Conservation (phyloP, 1,140 invertebrate genomes). For the Acromyrmex echinatior region DNA sequence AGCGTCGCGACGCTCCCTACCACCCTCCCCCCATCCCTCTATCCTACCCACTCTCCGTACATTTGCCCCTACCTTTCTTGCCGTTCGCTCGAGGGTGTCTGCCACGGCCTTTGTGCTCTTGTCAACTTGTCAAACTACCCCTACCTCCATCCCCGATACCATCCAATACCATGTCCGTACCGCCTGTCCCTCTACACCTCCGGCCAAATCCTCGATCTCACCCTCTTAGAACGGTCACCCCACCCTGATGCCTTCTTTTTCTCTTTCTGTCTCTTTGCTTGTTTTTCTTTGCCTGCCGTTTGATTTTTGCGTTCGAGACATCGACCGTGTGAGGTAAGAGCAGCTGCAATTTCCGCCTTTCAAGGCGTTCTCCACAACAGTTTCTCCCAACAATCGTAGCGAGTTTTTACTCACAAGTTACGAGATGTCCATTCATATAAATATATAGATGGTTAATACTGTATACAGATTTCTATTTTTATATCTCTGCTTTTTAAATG, state of each 20-base stretch:
- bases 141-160: conserved; percentile 75
- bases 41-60: conserved; percentile 40
- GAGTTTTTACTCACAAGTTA: background rate
- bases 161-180: conserved; percentile 83
- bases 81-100: conserved; percentile 68
- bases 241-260: conserved; percentile 64
- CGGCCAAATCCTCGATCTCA: conserved; percentile 68
- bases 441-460: background rate
- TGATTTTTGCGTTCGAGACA: conserved; percentile 58
- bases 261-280: conserved; percentile 47
- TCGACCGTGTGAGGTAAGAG: conserved; percentile 22
- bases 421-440: background rate
- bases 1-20: conserved; percentile 83
- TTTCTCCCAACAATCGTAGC: background rate
- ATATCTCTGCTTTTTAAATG: background rate
- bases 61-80: conserved; percentile 29
- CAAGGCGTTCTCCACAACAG: conserved; percentile 6
- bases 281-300: conserved; percentile 56
- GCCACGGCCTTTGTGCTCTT: conserved; percentile 85
- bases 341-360: conserved; percentile 55
- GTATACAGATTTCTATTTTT: background rate
- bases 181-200: conserved; percentile 45
- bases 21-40: conserved; percentile 4
- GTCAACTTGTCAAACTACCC: conserved; percentile 87
- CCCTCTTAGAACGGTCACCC: conserved; percentile 63